These are phyloP conservation scores for Mylabris phalerata DNA, from an alignment of 1,140 invertebrate species.

Conservation along the genomic window DNA sequence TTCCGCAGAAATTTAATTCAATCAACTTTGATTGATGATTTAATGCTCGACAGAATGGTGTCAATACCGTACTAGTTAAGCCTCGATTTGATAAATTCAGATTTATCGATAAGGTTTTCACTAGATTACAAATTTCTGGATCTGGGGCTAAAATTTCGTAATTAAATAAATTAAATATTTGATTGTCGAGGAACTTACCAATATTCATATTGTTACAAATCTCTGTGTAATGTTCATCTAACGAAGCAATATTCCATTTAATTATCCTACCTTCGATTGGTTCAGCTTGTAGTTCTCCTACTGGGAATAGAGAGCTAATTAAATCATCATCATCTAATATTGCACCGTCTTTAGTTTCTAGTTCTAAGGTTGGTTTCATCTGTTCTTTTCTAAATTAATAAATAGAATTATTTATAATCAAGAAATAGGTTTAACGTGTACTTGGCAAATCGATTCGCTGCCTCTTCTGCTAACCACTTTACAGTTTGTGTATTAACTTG, in stretches of 20 bases:
- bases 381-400: slow-evolving; percentile 51
- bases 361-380: slow-evolving; percentile 52
- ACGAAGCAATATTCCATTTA: slow-evolving; percentile 56
- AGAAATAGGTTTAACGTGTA: slow-evolving; percentile 4
- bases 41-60: slow-evolving; percentile 54
- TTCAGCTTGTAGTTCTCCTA: slow-evolving; percentile 38
- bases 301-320: slow-evolving; percentile 49
- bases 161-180: neutral
- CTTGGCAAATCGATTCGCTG: slow-evolving; percentile 62
- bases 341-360: slow-evolving; percentile 60
- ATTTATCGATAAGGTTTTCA: slow-evolving; percentile 51
- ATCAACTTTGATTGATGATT: slow-evolving; percentile 54
- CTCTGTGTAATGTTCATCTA: slow-evolving; percentile 56
- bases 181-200: slow-evolving; percentile 39
- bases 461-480: slow-evolving; percentile 62
- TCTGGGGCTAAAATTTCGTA: slow-evolving; percentile 35
- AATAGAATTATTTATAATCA: neutral
- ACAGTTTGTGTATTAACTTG: slow-evolving; percentile 54
- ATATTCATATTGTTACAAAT: slow-evolving; percentile 52
- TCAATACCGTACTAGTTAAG: slow-evolving; percentile 41
- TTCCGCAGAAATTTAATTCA: slow-evolving; percentile 51
- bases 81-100: slow-evolving; percentile 47
- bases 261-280: slow-evolving; percentile 53
- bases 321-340: slow-evolving; percentile 58
- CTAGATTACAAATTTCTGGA: slow-evolving; percentile 44